Base-by-base conservation (phyloP, 2,888 invertebrate genomes). In the Drosophila borealis region DNA sequence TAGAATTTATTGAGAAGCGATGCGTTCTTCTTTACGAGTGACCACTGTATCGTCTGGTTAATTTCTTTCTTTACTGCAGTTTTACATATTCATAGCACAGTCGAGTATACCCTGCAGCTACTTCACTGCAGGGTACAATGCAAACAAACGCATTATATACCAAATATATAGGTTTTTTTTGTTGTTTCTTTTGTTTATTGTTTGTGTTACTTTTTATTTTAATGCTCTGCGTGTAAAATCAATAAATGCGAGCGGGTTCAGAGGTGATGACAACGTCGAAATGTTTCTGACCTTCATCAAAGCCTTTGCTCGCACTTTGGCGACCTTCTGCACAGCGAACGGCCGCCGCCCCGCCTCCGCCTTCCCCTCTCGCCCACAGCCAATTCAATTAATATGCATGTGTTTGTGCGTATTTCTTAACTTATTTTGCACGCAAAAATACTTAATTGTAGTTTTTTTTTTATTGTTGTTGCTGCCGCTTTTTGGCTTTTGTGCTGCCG, bases 211-310 rank as follows among this genome's bases (percentile, higher is more conserved):
- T 14, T 4, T 34, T 42, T 21, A n/a, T 11, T 39, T 60, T 29
- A 53, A 55, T 59, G 54, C 60, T 50, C 68, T 66, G 80, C 77
- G 83, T 74, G 77, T 68, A 89, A 89, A 84, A 89, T 89, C 88
- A 84, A 89, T 84, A 88, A 89, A 82, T 79, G 76, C 77, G 86
- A 89, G 88, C 85, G 85, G 88, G 89, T 85, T 82, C 82, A 82
- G 56, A 84, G 88, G 82, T 87, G 85, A 89, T 76, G 85, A 81
- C 88, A 74, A 75, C 78, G 78, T 74, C 74, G 70, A 84, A 82
- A 72, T 73, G 88, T 72, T 55, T 78, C 66, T 84, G 83, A 87
- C 83, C 83, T 83, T 83, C 83, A 75, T 48, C 49, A 37, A 42
- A 46, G 60, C 42, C 50, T 74, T 55, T 56, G 17, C 19, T 56